Percentiles rank a stretch among this genome's conserved stretches.
These are phyloP conservation scores for Cheilosia soror DNA, from an alignment of 2,888 invertebrate genomes.

Conservation along the genomic window DNA sequence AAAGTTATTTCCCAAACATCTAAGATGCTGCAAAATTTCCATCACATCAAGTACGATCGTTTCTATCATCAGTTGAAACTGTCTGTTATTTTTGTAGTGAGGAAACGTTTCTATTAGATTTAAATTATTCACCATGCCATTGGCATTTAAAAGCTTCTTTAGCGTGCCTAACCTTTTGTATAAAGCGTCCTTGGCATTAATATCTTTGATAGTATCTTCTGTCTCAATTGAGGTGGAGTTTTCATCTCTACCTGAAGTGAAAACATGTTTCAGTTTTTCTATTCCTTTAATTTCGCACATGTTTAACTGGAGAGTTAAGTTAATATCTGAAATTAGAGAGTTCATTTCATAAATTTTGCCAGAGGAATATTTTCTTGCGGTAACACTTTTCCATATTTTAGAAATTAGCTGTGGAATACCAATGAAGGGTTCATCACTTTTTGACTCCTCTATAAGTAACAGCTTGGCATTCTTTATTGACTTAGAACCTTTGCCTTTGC, in stretches of 20 bases:
- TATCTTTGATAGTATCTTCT: background rate
- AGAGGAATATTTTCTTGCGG: background rate
- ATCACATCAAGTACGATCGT: conserved; percentile 76
- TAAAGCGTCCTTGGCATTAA: background rate
- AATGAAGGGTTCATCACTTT: background rate
- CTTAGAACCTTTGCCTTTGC: background rate
- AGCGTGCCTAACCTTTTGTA: conserved; percentile 1
- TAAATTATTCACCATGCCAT: background rate
- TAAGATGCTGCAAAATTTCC: conserved; percentile 67
- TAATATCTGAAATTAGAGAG: background rate
- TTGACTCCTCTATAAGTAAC: background rate
- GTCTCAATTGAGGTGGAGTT: background rate
- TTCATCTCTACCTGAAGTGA: background rate
- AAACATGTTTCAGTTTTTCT: background rate
- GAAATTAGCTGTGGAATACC: background rate
- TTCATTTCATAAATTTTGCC: background rate
- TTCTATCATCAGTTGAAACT: conserved; percentile 68
- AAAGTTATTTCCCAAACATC: conserved; percentile 30
- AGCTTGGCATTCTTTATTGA: background rate
- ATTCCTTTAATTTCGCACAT: background rate
- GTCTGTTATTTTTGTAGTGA: conserved; percentile 43
- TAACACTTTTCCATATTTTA: background rate
- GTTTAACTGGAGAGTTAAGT: background rate
- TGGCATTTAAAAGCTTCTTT: background rate
- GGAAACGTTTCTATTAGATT: background rate